Evolutionary conservation across 2,113 vertebrate genomes (phyloP), one percentile per base, ranked within the genome.

Genomic region (human): DNA sequence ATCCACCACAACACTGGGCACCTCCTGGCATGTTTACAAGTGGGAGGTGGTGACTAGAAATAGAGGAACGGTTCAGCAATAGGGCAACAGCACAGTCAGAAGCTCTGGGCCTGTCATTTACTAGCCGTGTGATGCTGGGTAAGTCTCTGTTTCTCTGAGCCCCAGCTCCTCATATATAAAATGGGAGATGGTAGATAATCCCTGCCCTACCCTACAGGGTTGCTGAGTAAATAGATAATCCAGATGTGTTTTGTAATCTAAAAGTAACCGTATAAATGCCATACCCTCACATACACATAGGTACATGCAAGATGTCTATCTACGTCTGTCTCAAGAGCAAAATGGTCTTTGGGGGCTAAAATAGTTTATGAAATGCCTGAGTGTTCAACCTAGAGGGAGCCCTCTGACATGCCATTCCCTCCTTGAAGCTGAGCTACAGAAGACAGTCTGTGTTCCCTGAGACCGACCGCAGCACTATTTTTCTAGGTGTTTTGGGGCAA

Each of bases 331-430:
- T 94, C 86, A 95, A 96, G 76, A 92, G 73, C 50, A 87, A 61
- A 66, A 16, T 80, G 17, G 40, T 91, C 27, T 80, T 78, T 40
- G 52, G 57, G 64, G 40, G 57, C 70, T 43, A 22, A 35, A 14
- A 57, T 27, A 70, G 80, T 89, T 98, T 98, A 97, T 98, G 98
- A 98, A 98, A 98, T 98, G 98, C 95, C 98, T 86, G 20, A 92
- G 66, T 93, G 78, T 96, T 97, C 94, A 94, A 96, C 98, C 98
- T 98, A 98, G 98, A 98, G 98, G 98, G 98, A 98, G 97, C 98
- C 98, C 96, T 98, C 97, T 96, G 96, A 98, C 95, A 72, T 94
- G 95, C 92, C 87, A 95, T 73, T 70, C 55, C 18, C 2, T 82
- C 91, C 76, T 55, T 78, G 76, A 81, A 70, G 78, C 17, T 82